phyloP scores from a whole-genome alignment of 2,797 vertebrate species.

The Gypaetus barbatus region DNA sequence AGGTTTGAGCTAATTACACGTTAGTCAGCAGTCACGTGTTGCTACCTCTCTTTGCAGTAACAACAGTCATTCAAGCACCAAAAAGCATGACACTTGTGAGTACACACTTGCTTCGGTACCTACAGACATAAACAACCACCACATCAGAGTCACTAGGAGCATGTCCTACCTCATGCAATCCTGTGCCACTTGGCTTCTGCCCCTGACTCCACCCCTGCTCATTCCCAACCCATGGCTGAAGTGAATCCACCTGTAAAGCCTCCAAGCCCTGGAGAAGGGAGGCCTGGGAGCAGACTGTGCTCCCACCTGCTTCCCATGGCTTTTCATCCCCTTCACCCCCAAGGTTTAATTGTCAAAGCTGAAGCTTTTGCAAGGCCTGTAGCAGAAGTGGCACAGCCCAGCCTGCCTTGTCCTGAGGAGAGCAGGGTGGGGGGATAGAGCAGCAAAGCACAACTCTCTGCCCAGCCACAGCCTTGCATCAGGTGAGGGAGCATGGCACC shows the following conservation, averaged over 20 bases:
- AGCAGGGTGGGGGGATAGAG: background rate
- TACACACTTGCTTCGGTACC: accelerated
- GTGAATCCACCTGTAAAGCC: background rate
- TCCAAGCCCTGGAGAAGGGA: background rate
- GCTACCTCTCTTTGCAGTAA: background rate
- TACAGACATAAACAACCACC: background rate
- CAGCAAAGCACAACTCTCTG: background rate
- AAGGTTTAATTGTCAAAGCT: background rate
- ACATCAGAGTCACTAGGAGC: background rate
- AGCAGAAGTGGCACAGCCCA: background rate
- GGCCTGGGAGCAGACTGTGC: background rate
- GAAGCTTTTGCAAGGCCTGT: accelerated
- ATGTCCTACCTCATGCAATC: accelerated
- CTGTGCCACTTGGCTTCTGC: background rate
- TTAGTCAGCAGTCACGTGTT: background rate
- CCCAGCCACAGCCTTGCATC: background rate
- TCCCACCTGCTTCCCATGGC: background rate
- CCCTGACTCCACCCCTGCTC: background rate
- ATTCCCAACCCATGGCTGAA: background rate
- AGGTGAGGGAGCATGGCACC: background rate
- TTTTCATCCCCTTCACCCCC: background rate
- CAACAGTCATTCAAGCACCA: background rate
- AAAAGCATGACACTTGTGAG: background rate
- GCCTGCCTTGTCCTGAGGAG: background rate
- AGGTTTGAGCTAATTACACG: background rate